These are phyloP conservation scores for Olivierus martensii DNA, from an alignment of 1,140 invertebrate genomes.

Conservation along the genomic window DNA sequence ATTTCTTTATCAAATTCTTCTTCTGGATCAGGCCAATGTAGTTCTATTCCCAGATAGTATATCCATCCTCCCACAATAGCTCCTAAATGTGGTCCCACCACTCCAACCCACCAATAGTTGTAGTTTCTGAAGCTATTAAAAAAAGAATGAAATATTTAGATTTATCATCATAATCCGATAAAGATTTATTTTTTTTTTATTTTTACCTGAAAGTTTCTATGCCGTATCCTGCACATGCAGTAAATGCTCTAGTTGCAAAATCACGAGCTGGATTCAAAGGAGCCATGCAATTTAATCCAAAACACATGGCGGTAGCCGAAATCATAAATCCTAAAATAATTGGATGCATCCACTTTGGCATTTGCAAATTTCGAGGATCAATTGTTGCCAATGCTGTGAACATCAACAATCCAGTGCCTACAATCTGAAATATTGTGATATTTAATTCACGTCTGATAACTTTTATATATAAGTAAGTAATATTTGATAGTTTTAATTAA, in stretches of 20 bases:
- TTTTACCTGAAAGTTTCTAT: constrained; percentile 15
- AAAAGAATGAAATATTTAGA: too few species aligned
- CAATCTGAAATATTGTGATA: constrained; percentile 33
- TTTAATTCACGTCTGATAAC: too few species aligned
- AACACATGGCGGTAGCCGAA: constrained; percentile 19
- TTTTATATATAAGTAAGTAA: not conserved
- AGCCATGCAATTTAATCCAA: constrained; percentile 43
- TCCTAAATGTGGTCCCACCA: constrained; percentile 13
- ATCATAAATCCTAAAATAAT: constrained; percentile 33
- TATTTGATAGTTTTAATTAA: not conserved
- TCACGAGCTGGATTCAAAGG: constrained; percentile 49
- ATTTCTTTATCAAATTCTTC: not conserved
- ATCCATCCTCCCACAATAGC: constrained; percentile 17
- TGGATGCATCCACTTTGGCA: constrained; percentile 32
- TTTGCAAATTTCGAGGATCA: constrained; percentile 36
- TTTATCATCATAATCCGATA: too few species aligned
- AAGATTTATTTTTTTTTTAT: constrained; percentile 17
- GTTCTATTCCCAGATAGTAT: constrained; percentile 14
- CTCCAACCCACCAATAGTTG: constrained; percentile 14
- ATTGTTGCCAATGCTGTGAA: constrained; percentile 38
- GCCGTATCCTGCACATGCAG: constrained; percentile 40
- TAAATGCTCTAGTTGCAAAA: constrained; percentile 42
- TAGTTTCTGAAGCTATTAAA: not conserved
- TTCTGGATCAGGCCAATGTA: constrained; percentile 8
- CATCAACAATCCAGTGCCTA: constrained; percentile 43